Conservation (phyloP, 2,113 vertebrate species). For the Grammomys dolichurus region DNA sequence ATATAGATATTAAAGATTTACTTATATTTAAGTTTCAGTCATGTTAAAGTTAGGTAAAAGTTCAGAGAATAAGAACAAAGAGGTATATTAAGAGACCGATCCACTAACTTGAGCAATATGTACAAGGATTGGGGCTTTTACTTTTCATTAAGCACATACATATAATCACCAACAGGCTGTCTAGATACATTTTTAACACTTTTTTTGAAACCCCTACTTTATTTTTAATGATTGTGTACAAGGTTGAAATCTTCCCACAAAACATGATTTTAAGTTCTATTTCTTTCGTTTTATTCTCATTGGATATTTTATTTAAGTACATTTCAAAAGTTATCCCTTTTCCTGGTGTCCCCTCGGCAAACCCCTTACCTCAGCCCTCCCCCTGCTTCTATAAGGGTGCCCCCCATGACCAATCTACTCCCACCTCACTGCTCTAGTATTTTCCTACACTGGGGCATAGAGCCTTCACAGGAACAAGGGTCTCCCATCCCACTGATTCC, state of each 20-base stretch:
- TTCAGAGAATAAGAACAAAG: not conserved
- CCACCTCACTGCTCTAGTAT: too few species aligned
- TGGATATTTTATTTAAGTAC: too few species aligned
- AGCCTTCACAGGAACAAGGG: too few species aligned
- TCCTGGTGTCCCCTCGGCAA: too few species aligned
- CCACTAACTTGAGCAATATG: not conserved
- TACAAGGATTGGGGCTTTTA: not conserved
- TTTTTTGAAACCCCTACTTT: conserved; percentile 17
- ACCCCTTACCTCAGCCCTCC: too few species aligned
- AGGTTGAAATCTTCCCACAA: not conserved
- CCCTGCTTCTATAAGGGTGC: too few species aligned
- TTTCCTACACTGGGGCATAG: too few species aligned
- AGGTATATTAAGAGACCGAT: not conserved
- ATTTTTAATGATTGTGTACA: not conserved
- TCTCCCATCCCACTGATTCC: too few species aligned
- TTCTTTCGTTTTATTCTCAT: too few species aligned
- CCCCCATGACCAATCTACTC: too few species aligned
- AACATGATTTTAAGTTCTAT: not conserved
- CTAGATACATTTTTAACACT: not conserved
- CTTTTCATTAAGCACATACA: not conserved
- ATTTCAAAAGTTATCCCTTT: too few species aligned
- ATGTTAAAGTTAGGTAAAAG: not conserved
- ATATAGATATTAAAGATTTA: not conserved
- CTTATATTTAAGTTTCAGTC: not conserved
- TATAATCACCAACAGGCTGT: not conserved